A percentile compares a stretch with the other conserved stretches of the same genome.
Conservation (phyloP, 2,888 invertebrate genomes). For the Hypomecis atomaria region DNA sequence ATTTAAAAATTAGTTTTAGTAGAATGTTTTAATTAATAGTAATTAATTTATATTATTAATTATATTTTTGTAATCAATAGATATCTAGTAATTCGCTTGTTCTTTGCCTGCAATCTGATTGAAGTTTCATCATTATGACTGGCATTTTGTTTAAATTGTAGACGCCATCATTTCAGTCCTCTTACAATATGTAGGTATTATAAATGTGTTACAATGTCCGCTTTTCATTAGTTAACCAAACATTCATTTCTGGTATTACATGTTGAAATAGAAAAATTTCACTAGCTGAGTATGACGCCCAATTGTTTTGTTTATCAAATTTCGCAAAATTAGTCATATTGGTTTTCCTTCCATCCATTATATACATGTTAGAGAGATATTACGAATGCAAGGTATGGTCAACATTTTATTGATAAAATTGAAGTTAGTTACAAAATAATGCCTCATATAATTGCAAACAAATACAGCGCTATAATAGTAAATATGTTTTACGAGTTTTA, state of each 20-base stretch:
- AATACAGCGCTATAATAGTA: too few relatives aligned
- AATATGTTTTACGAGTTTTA: too few relatives aligned
- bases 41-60: conserved; percentile 34
- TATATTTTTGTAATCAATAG: conserved; percentile 46
- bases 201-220: neutral
- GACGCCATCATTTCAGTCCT: conserved; percentile 45
- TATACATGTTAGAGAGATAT: too few relatives aligned
- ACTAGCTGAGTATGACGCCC: neutral
- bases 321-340: too few relatives aligned
- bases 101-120: conserved; percentile 62
- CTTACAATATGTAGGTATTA: neutral
- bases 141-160: conserved; percentile 60
- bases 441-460: too few relatives aligned
- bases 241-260: neutral
- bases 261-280: neutral
- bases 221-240: neutral
- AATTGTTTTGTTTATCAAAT: neutral
- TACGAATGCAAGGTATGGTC: neutral
- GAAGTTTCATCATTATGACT: conserved; percentile 55
- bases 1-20: conserved; percentile 63
- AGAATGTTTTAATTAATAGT: conserved; percentile 50
- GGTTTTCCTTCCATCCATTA: too few relatives aligned
- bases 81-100: conserved; percentile 61
- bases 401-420: too few relatives aligned
- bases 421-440: too few relatives aligned